Evolutionary conservation across 2,888 invertebrate species (phyloP).

Genomic region (Ennomos fuscantarius): DNA sequence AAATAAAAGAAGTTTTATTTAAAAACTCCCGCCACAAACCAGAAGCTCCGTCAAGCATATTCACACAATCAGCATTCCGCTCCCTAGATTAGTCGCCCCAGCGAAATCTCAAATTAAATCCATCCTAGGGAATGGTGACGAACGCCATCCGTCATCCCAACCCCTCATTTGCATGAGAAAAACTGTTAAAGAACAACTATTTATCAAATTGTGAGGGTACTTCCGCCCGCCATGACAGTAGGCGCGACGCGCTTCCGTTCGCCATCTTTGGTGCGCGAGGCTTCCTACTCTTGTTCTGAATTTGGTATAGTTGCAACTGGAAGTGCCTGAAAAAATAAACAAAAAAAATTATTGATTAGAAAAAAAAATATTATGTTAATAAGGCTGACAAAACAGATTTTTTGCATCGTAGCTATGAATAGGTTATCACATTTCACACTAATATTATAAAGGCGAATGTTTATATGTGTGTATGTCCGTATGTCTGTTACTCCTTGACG

Average conservation of each 20-base stretch:
- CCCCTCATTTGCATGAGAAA: conserved; percentile 85
- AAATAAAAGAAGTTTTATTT: background rate
- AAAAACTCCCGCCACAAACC: conserved; percentile 20
- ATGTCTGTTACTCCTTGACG: no score
- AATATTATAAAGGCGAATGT: no score
- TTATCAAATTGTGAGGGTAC: conserved; percentile 82
- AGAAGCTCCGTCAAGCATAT: conserved; percentile 42
- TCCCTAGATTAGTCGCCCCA: conserved; percentile 68
- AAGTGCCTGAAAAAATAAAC: conserved; percentile 27
- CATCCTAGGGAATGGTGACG: conserved; percentile 82
- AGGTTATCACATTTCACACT: no score
- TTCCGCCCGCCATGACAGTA: conserved; percentile 82
- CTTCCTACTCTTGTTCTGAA: conserved; percentile 43
- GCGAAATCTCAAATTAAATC: conserved; percentile 80
- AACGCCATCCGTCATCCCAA: conserved; percentile 80
- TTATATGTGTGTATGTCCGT: no score
- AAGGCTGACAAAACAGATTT: background rate
- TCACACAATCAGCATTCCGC: conserved; percentile 60
- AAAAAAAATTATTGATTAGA: background rate
- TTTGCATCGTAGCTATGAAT: no score
- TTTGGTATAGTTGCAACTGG: conserved; percentile 32
- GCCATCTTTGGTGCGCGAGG: conserved; percentile 69
- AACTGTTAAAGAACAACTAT: conserved; percentile 84
- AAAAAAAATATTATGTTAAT: background rate
- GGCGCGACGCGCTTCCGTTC: conserved; percentile 81